These are phyloP conservation scores for Tympanuchus pallidicinctus DNA, from an alignment of 2,113 vertebrate genomes.

Conservation along the genomic window DNA sequence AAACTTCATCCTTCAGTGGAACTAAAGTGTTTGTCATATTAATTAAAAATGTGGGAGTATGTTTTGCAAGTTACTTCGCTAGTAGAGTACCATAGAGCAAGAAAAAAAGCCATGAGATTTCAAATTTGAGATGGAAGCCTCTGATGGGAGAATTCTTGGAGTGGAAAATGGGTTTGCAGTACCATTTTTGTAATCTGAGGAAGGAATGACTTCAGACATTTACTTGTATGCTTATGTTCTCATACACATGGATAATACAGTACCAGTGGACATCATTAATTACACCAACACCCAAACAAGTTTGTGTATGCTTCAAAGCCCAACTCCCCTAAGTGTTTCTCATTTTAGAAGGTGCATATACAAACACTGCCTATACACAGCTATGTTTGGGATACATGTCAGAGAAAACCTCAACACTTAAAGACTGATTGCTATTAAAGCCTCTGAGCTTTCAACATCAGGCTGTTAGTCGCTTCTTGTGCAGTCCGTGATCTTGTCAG, in stretches of 20 bases:
- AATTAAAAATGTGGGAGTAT: background rate
- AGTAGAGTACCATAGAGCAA: background rate
- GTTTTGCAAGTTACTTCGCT: background rate
- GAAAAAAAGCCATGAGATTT: background rate
- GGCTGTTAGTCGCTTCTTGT: background rate
- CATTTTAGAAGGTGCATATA: background rate
- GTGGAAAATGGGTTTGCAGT: background rate
- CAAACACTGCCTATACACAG: background rate
- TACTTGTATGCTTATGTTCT: background rate
- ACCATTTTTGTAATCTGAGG: background rate
- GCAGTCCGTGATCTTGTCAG: background rate
- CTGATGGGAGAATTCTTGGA: background rate
- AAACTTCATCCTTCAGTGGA: background rate
- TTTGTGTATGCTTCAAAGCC: background rate
- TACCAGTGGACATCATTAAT: background rate
- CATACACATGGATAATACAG: background rate
- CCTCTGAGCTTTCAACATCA: background rate
- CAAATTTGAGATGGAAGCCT: background rate
- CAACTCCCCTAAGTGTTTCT: background rate
- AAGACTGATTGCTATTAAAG: background rate
- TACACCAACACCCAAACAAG: background rate
- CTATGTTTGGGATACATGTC: background rate
- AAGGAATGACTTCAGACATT: background rate
- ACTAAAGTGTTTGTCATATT: conserved; percentile 1
- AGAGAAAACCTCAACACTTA: background rate